These are phyloP conservation scores for Xenopus petersii DNA, from an alignment of 2,797 vertebrate genomes.

Conservation along the genomic window DNA sequence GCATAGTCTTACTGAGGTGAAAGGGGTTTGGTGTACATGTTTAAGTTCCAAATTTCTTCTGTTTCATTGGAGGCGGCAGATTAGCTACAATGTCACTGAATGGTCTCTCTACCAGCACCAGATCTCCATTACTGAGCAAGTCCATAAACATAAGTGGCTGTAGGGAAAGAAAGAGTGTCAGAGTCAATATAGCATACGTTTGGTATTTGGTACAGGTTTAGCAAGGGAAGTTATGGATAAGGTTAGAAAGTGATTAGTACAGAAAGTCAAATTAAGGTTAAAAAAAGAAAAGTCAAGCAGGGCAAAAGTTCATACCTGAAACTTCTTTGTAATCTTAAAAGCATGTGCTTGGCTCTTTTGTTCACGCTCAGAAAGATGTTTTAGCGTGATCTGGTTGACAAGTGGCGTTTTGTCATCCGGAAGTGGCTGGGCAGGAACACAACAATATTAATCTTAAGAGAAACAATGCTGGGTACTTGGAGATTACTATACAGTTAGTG, in stretches of 20 bases:
- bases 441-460: not conserved
- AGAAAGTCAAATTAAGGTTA: not conserved
- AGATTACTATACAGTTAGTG: not conserved
- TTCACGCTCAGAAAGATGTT: slow-evolving; percentile 67
- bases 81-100: slow-evolving; percentile 78
- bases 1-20: not conserved
- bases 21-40: not conserved
- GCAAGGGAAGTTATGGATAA: no score
- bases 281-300: not conserved
- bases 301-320: slow-evolving; percentile 70
- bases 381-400: slow-evolving; percentile 77
- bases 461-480: no score
- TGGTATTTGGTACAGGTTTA: no score
- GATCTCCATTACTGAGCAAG: slow-evolving; percentile 78
- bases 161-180: not conserved
- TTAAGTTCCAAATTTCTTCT: slow-evolving; percentile 94
- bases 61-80: slow-evolving; percentile 82
- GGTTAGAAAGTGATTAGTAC: no score
- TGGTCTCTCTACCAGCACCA: slow-evolving; percentile 88
- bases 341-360: slow-evolving; percentile 72
- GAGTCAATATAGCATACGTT: not conserved
- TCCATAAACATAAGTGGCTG: slow-evolving; percentile 81
- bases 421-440: slow-evolving; percentile 70
- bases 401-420: slow-evolving; percentile 69
- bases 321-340: slow-evolving; percentile 90